A percentile compares a stretch with the other conserved stretches of the same genome.
These are phyloP conservation scores for Psilopsiagon aurifrons DNA, from an alignment of 2,113 vertebrate species.

Conservation along the genomic window DNA sequence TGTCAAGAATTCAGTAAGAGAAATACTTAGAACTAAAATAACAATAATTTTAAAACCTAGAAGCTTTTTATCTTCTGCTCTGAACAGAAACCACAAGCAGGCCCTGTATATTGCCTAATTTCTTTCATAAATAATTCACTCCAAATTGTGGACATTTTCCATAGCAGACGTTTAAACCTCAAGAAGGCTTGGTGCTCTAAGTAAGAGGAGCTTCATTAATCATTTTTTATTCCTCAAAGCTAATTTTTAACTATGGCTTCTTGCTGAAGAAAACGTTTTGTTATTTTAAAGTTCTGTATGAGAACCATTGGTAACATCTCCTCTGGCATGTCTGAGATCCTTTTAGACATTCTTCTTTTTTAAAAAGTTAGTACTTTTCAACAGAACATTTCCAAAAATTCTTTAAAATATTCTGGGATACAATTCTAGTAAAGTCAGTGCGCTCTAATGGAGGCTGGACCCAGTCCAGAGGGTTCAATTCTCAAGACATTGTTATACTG, in stretches of 20 bases:
- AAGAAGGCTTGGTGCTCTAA: conserved; percentile 11
- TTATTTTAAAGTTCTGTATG: neutral
- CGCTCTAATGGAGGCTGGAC: neutral
- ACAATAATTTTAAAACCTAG: conserved; percentile 20
- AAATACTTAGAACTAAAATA: conserved; percentile 43
- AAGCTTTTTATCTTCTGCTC: conserved; percentile 38
- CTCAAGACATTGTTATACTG: neutral
- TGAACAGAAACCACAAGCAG: conserved; percentile 34
- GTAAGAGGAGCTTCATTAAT: conserved; percentile 53
- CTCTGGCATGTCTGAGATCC: neutral
- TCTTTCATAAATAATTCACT: conserved; percentile 56
- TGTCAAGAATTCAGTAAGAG: conserved; percentile 52
- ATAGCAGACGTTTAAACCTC: conserved; percentile 28
- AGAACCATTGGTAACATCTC: neutral
- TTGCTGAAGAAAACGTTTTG: conserved; percentile 12
- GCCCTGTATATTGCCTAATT: conserved; percentile 25
- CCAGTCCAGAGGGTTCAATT: neutral
- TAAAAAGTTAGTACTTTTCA: neutral
- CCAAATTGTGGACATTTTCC: conserved; percentile 33
- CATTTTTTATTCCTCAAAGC: conserved; percentile 28
- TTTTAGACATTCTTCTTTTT: neutral
- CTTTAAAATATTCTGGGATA: neutral
- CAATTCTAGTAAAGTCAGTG: neutral
- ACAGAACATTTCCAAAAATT: neutral
- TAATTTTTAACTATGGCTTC: conserved; percentile 25